These are phyloP conservation scores for Hyla sarda DNA, from an alignment of 2,113 vertebrate genomes.

Conservation along the genomic window DNA sequence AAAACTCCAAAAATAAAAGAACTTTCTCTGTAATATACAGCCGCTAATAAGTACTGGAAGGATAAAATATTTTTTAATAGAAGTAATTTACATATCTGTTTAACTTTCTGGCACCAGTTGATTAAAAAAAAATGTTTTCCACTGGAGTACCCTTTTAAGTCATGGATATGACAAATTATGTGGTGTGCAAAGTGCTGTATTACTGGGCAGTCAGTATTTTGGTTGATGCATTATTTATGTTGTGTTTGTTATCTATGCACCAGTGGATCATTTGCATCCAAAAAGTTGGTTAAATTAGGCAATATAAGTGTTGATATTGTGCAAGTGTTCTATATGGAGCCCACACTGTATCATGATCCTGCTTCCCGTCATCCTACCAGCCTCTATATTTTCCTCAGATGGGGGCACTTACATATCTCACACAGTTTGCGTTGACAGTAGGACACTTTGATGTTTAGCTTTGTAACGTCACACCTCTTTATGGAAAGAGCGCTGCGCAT, in stretches of 20 bases:
- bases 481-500: not conserved
- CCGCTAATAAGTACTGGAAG: no score
- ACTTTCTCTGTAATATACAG: no score
- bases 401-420: conserved; percentile 26
- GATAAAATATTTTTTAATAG: no score
- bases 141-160: no score
- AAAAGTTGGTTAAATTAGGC: not conserved
- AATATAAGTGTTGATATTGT: not conserved
- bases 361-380: not conserved
- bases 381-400: conserved; percentile 1
- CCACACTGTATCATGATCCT: not conserved
- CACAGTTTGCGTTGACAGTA: conserved; percentile 23
- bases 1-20: no score
- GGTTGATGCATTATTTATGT: no score
- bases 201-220: no score
- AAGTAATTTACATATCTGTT: no score
- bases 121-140: no score
- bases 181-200: no score
- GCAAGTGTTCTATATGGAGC: not conserved
- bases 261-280: not conserved
- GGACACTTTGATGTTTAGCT: conserved; percentile 25
- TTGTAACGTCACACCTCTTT: conserved; percentile 34
- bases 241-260: not conserved
- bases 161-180: no score
- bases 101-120: no score